Base-by-base conservation (phyloP, 2,888 invertebrate genomes). In the Platycheirus rosarum region DNA sequence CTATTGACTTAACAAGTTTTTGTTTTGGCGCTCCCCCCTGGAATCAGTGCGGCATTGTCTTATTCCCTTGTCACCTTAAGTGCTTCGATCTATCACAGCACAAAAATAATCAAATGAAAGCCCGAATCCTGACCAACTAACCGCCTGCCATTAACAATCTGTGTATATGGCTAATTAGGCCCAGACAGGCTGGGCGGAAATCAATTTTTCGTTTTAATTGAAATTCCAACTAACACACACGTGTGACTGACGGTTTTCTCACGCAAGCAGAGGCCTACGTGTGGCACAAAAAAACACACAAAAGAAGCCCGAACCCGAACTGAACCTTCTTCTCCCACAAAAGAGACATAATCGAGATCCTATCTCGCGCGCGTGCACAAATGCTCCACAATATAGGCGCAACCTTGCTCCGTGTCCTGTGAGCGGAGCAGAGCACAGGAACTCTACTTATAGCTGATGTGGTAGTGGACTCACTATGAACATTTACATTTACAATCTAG, bases 341-440 rank as follows among this genome's bases (percentile, higher is more conserved):
- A 26, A 29, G 53, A 51, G 53, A 51, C 18, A 48, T 69, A 48
- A 69, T 70, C 74, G 69, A 65, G 69, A 80, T 70, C 20, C 40
- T 74, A 71, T 73, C 73, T 79, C 62, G 73, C 78, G 78, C 78
- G 78, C 76, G 80, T 76, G 80, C 69, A 63, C 78, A 55, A n/a
- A 23, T 44, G 69, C 66, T 78, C 55, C 40, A 40, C 40, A 37
- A 53, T 65, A 32, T 60, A 65, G 57, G 57, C 63, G 57, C 35
- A 69, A 53, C 65, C 44, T 60, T 60, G 76, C 57, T 37, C 20
- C 20, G 46, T 46, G 46, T 13, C 8, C 49, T 40, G 66, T 42
- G 57, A 44, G 37, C 40, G 23, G 14, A 20, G 16, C n/a, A 29
- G n/a, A n/a, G n/a, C n/a, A n/a, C n/a, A n/a, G 8, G 35, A 37